Evolutionary conservation across 2,113 vertebrate genomes (phyloP), one percentile per base, ranked within the genome.

Genomic region (Aviceda subcristata): DNA sequence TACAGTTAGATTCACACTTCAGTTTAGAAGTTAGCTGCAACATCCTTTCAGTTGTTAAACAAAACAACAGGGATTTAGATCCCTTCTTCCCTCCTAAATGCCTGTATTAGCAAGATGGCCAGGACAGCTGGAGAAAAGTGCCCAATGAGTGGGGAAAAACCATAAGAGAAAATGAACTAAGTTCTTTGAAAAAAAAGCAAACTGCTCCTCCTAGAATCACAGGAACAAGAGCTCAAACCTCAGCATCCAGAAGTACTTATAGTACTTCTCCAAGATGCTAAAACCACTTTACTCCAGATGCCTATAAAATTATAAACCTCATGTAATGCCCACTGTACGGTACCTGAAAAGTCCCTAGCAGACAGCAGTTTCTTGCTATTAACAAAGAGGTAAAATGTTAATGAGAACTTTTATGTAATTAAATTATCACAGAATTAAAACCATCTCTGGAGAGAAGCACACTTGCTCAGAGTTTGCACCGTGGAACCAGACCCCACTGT

Each of bases 281-380:
- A 87, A 89, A 76, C 6, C 66, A 64, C 60, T 91, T 93, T 59
- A 27, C 90, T 90, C 72, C 93, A 73, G 86, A 39, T 48, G 67
- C 55, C 76, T 80, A 6, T 39, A 51, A 88, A 80, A 75, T 12
- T 21, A 81, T 48, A 95, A 97, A 97, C 95, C 95, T 97, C 95
- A 92, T 76, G 85, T 97, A 98, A 98, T 97, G 97, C 96, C 98
- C 96, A 76, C 55, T 81, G 88, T 73, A 78, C 92, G 85, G 95
- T 93, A 95, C 94, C 97, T 92, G 86, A 89, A 96, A 63, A 95
- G 87, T 81, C 94, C 82, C 92, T 90, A 96, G 98, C 97, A 98
- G 93, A 94, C 96, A 98, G 97, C 97, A 98, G 94, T 96, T 97
- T 86, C 96, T 98, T 98, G 98, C 97, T 97, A 97, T 98, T 98